Base-by-base conservation (phyloP, 2,113 vertebrate species). In the Forbesichthys agassizii region DNA sequence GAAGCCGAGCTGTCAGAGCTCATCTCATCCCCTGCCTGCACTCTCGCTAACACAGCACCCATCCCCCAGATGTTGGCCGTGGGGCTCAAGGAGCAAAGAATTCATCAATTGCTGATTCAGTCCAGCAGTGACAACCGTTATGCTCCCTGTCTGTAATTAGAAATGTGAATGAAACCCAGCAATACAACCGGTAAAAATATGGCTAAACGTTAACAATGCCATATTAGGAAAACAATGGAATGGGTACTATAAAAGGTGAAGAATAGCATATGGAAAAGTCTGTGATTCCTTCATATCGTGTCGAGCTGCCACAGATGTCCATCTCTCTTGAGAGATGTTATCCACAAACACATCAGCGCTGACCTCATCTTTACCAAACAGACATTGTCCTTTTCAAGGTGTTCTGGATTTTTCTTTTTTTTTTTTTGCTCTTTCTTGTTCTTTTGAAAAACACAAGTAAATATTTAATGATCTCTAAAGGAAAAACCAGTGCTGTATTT, bases 11-110 rank as follows among this genome's bases (percentile, higher is more conserved):
- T 90, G 88, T 88, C 83, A 84, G 72, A 81, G 64, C 52, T 1
- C 69, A 86, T 90, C 79, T 87, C 79, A 64, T 90, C 87, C 73
- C 57, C 48, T 69, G 53, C 62, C 63, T 81, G 78, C 49, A 52
- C 49, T 80, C 74, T 12, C 73, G 61, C 58, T 74, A 73, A 33
- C 69, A 62, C 79, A 64, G 47, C 80, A 79, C 71, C 73, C 81
- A 18, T 53, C 66, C 64, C 57, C 68, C 61, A 42, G 7, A 5
- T 42, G 36, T 42, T 42, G 10, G 49, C 49, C 9, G 49, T 11
- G 48, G 56, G 63, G 78, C 65, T 68, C 56, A 55, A 48, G 48
- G 13, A 53, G n/a, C 12, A 60, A 60, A 27, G 48, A 33, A 61
- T 63, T 61, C 55, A 75, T 66, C 48, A 68, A 84, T 27, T 68